Base-by-base conservation (phyloP, 2,113 vertebrate species). In the Ceratotherium simum region DNA sequence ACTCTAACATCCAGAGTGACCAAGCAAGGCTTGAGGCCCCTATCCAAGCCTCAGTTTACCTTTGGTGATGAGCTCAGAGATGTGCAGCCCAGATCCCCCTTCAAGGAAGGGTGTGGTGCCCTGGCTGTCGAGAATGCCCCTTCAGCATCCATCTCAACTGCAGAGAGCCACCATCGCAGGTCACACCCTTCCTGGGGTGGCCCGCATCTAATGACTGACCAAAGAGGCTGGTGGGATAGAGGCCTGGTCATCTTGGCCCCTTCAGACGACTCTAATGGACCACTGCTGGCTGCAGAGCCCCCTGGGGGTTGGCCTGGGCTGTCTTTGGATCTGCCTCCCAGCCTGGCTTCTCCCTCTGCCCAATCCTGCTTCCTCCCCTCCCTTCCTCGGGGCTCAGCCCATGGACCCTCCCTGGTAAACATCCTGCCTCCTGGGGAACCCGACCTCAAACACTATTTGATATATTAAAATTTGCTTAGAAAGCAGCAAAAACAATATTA, bases 401-500 rank as follows among this genome's bases (percentile, higher is more conserved):
- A 58, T 0, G 31, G 93, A 39, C 11, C 16, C 7, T 25, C 58
- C 31, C 31, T 6, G 25, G 29, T 62, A 54, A 78, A 31, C 62
- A 67, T 6, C 25, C 27, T 36, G 16, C 17, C 33, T 94, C 18
- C 69, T 0, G 1, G 25, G 89, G 4, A 78, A 60, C 2, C 20
- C 33, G 36, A 7, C 69, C 78, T 1, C 0, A 51, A 70, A 64
- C 23, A 2, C 39, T 13, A 58, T 56, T 81, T 31, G 29, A 25
- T 62, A 8, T 0, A 5, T 58, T 76, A 82, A 60, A 25, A 67
- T 29, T 46, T 54, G 48, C 79, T 82, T 51, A 36, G 80, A 96
- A 91, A 93, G 76, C 42, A 88, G 20, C 51, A 69, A 46, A 67
- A 88, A 42, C 27, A 4, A n/a, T 69, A 73, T 25, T 17, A 92